These are phyloP conservation scores for Thereva nobilitata DNA, from an alignment of 2,888 invertebrate species.

Conservation along the genomic window DNA sequence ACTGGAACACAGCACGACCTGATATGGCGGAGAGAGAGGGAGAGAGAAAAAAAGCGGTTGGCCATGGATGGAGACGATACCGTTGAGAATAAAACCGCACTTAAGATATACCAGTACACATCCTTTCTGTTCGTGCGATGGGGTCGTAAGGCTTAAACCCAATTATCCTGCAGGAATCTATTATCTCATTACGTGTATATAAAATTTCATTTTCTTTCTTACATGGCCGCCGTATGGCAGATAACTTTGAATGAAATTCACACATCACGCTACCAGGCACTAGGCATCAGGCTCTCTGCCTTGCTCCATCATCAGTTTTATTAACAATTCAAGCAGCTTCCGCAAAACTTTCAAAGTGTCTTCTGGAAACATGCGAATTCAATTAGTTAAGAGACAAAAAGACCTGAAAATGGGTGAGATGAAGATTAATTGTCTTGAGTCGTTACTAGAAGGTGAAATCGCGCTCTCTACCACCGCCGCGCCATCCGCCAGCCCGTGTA, in stretches of 20 bases:
- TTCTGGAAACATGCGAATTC: slow-evolving; percentile 33
- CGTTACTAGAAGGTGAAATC: slow-evolving; percentile 26
- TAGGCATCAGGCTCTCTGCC: too few relatives aligned
- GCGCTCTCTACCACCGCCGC: slow-evolving; percentile 1
- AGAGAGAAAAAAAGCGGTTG: too few relatives aligned
- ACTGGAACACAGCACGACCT: too few relatives aligned
- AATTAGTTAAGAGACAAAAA: slow-evolving; percentile 33
- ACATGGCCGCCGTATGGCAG: neutral
- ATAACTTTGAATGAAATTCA: slow-evolving; percentile 28
- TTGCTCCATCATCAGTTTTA: slow-evolving; percentile 18
- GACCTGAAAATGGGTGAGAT: slow-evolving; percentile 24
- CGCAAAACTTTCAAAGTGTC: slow-evolving; percentile 24
- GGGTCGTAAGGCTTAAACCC: too few relatives aligned
- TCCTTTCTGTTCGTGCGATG: too few relatives aligned
- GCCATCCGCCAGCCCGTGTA: too few relatives aligned
- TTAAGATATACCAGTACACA: too few relatives aligned
- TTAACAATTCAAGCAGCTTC: slow-evolving; percentile 32
- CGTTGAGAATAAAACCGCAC: too few relatives aligned
- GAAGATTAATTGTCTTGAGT: slow-evolving; percentile 28
- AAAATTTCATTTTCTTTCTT: slow-evolving; percentile 11
- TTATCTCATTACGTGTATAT: slow-evolving; percentile 17
- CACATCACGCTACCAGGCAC: slow-evolving; percentile 16
- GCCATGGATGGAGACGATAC: too few relatives aligned
- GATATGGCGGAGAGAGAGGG: too few relatives aligned
- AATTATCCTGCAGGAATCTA: too few relatives aligned